These are phyloP conservation scores for Taurulus bubalis DNA, from an alignment of 2,113 vertebrate genomes.

Conservation along the genomic window DNA sequence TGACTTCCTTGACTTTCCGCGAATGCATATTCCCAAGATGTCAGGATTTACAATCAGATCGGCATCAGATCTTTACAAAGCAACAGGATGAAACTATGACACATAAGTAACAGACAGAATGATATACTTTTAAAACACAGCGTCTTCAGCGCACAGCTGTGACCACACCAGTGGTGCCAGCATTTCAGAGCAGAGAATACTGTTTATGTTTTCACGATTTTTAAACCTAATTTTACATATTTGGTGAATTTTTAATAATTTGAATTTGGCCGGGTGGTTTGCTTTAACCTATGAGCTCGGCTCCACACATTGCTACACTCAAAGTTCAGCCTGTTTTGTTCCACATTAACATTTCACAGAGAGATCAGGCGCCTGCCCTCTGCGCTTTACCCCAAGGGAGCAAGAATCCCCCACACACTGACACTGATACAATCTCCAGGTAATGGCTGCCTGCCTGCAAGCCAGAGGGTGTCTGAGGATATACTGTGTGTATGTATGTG, in stretches of 20 bases:
- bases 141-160: not conserved
- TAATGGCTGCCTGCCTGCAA: constrained; percentile 74
- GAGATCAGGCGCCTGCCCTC: constrained; percentile 80
- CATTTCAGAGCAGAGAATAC: not conserved
- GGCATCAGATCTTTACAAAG: no score
- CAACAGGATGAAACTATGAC: no score
- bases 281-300: constrained; percentile 45
- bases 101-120: not conserved
- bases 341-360: constrained; percentile 78
- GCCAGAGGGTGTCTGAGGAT: constrained; percentile 69
- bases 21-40: not conserved
- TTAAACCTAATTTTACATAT: not conserved
- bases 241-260: not conserved
- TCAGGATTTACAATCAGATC: not conserved
- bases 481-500: constrained; percentile 49
- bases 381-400: constrained; percentile 76
- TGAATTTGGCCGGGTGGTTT: not conserved
- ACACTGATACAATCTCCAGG: constrained; percentile 85
- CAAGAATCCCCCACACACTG: constrained; percentile 76
- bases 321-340: constrained; percentile 72
- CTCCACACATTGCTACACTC: constrained; percentile 68
- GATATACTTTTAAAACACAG: not conserved
- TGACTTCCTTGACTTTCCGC: not conserved
- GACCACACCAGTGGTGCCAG: no score
- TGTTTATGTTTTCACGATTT: not conserved